Evolutionary conservation across 2,113 vertebrate genomes (phyloP).

Genomic region (Nicator chloris): DNA sequence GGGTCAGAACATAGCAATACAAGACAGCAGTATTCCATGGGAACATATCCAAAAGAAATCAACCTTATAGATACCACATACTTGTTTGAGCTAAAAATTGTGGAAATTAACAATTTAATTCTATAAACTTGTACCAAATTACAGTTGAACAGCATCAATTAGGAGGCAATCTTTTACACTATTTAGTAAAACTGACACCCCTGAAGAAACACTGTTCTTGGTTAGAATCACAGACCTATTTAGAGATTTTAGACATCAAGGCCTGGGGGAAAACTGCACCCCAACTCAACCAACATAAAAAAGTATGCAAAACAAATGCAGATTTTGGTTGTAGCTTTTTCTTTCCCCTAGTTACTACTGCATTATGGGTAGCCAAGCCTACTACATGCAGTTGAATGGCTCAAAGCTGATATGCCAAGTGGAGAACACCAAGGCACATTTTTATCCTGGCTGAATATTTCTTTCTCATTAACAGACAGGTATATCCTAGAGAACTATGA

Average conservation of each 20-base stretch:
- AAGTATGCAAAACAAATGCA: neutral
- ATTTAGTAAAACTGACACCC: neutral
- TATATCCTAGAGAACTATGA: neutral
- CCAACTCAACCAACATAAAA: neutral
- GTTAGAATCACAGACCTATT: neutral
- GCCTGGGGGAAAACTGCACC: neutral
- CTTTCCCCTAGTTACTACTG: neutral
- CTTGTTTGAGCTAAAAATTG: neutral
- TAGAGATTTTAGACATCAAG: neutral
- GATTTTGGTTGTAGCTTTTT: neutral
- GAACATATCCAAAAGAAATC: accelerated
- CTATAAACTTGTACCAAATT: neutral
- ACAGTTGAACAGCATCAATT: neutral
- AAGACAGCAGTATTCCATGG: neutral
- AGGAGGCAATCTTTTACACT: neutral
- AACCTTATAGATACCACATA: accelerated
- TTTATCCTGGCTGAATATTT: neutral
- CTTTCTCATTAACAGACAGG: neutral
- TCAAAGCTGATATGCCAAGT: neutral
- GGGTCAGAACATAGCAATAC: neutral
- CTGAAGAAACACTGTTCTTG: neutral
- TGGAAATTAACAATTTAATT: neutral
- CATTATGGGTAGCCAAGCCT: accelerated
- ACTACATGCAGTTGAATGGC: neutral
- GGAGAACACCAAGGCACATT: neutral